Evolutionary conservation across 2,888 invertebrate species (phyloP).

Genomic region (Troglohyphantes excavatus): DNA sequence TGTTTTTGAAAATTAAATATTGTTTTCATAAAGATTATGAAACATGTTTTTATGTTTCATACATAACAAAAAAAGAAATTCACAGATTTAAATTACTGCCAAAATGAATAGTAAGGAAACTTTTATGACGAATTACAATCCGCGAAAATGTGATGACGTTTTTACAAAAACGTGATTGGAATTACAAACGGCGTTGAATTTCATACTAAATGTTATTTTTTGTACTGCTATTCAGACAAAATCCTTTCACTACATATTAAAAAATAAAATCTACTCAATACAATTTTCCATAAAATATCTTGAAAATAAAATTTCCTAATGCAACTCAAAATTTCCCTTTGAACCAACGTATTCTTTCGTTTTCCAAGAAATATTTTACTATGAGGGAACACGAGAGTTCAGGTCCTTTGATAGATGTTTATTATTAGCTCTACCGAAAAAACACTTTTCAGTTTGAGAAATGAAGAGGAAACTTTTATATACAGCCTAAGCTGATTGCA

Average conservation of each 20-base stretch:
- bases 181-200: not conserved
- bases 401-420: not conserved
- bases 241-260: not conserved
- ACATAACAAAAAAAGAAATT: too few species aligned
- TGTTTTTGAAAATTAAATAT: too few species aligned
- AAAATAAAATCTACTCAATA: not conserved
- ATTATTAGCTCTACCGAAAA: not conserved
- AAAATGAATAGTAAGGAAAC: not conserved
- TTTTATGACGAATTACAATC: not conserved
- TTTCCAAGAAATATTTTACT: not conserved
- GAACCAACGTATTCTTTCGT: not conserved
- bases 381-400: not conserved
- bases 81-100: too few species aligned
- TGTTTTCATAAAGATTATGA: too few species aligned
- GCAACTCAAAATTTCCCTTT: not conserved
- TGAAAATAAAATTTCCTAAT: not conserved
- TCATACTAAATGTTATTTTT: not conserved
- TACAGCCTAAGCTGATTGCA: not conserved
- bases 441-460: not conserved
- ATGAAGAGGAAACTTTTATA: not conserved
- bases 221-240: not conserved
- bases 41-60: too few species aligned
- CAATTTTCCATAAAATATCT: not conserved
- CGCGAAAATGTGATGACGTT: not conserved
- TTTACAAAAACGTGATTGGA: not conserved